Evolutionary conservation across 2,797 vertebrate genomes (phyloP), one percentile per base, ranked within the genome.

Genomic region (Poeciliopsis infans): DNA sequence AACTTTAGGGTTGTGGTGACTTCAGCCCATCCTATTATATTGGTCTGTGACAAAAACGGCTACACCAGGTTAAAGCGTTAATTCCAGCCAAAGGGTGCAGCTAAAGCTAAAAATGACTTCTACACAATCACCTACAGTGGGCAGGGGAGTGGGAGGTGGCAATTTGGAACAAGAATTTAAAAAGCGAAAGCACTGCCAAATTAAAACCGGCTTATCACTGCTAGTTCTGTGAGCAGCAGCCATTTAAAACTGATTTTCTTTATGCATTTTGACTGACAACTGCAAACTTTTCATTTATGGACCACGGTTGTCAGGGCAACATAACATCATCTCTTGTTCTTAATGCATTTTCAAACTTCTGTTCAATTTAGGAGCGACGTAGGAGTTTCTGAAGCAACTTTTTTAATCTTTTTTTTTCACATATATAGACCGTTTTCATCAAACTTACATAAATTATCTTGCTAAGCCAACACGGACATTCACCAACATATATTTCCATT

Each of bases 151-250:
- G 51, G 72, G 72, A 68, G 66, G 77, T 36, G 46, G 59, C 53
- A 41, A 68, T 66, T 69, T 57, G 36, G 39, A 51, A 31, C 45
- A 7, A 79, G 64, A 70, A 69, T 41, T 31, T 57, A 33, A 39
- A 57, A 69, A 75, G 49, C 39, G 31, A 51, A 8, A 39, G 39
- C 41, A 49, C 39, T 45, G 49, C 36, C 66, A 61, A 79, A 74
- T 43, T 68, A 16, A 31, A 79, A 80, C 43, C n/a, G 8, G 49
- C 49, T 69, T 46, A 74, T 74, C 46, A 28, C n/a, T 55, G 28
- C 25, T 12, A 45, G 15, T 53, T 70, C 49, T 77, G 49, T 43
- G 39, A 55, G 66, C 51, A 33, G 64, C 53, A 55, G 25, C 13
- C 7, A 28, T 53, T 77, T 69, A 45, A 53, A 77, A 53, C 20